A percentile compares a stretch with the other conserved stretches of the same genome.
These are phyloP conservation scores for Vulpes lagopus DNA, from an alignment of 2,113 vertebrate species.

Conservation along the genomic window DNA sequence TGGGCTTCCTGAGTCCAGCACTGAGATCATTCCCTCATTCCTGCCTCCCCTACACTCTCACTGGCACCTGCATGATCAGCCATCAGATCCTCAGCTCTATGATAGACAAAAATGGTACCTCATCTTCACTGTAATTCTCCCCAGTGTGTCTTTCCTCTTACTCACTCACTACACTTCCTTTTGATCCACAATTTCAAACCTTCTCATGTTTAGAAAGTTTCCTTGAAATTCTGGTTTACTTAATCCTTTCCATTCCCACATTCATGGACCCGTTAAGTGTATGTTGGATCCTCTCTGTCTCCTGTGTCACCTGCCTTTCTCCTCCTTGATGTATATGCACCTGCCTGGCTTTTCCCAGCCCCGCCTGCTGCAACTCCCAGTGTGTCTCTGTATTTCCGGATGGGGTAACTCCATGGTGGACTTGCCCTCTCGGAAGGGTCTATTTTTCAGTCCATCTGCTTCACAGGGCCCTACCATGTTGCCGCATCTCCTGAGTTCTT, in stretches of 20 bases:
- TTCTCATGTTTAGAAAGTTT: background rate
- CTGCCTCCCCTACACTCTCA: no score
- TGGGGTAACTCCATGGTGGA: background rate
- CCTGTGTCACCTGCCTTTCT: background rate
- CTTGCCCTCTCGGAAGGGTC: background rate
- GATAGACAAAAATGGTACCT: background rate
- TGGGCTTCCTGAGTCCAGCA: no score
- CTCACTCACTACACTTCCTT: background rate
- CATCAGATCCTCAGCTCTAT: background rate
- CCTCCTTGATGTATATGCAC: background rate
- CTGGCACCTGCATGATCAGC: no score
- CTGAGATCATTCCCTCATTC: background rate
- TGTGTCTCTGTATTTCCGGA: background rate
- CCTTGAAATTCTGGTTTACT: background rate
- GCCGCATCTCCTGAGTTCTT: background rate
- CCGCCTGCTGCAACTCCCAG: background rate
- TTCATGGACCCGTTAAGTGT: no score
- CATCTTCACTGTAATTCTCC: background rate
- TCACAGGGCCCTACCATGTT: no score
- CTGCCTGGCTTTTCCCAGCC: background rate
- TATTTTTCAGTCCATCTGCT: no score
- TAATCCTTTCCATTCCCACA: background rate
- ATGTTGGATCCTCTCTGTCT: background rate
- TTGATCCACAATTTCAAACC: background rate
- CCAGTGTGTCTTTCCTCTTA: background rate